These are phyloP conservation scores for Zeus faber DNA, from an alignment of 2,113 vertebrate species.

Conservation along the genomic window DNA sequence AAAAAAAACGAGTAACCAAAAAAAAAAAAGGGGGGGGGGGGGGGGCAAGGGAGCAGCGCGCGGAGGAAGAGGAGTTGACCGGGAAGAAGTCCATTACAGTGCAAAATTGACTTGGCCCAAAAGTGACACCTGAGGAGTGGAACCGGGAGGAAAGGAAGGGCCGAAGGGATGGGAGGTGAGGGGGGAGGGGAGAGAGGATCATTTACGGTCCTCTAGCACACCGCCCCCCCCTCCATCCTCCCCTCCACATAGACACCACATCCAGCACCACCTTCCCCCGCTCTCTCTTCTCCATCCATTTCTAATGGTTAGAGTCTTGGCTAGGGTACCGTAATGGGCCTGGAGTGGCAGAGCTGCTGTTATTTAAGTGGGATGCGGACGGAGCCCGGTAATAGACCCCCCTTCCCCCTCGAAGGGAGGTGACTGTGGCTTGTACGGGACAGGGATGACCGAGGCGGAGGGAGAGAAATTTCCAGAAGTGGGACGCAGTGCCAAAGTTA, in stretches of 20 bases:
- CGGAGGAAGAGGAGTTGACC: slow-evolving; percentile 60
- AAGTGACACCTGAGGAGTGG: slow-evolving; percentile 69
- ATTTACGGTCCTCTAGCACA: no score
- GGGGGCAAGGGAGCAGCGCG: slow-evolving; percentile 26
- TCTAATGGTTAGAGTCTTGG: no score
- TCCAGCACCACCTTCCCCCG: no score
- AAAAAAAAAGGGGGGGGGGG: slow-evolving; percentile 46
- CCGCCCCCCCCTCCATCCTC: no score
- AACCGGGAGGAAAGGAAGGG: slow-evolving; percentile 14
- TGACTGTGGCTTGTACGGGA: slow-evolving; percentile 50
- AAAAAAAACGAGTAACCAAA: slow-evolving; percentile 6
- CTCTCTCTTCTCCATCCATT: no score
- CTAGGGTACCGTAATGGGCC: slow-evolving; percentile 74
- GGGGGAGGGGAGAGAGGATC: slow-evolving; percentile 39
- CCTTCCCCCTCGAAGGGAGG: slow-evolving; percentile 59
- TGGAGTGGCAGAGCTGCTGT: slow-evolving; percentile 69
- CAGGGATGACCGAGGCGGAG: slow-evolving; percentile 18
- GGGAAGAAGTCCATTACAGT: slow-evolving; percentile 76
- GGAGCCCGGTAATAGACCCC: slow-evolving; percentile 68
- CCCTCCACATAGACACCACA: slow-evolving; percentile 74
- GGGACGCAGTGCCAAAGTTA: no score
- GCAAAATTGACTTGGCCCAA: slow-evolving; percentile 75
- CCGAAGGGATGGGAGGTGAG: neutral
- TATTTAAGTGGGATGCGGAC: slow-evolving; percentile 70
- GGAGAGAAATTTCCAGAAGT: no score